Conservation (phyloP, 92 coral and sea anemone species). For the Heliopora coerulea region DNA sequence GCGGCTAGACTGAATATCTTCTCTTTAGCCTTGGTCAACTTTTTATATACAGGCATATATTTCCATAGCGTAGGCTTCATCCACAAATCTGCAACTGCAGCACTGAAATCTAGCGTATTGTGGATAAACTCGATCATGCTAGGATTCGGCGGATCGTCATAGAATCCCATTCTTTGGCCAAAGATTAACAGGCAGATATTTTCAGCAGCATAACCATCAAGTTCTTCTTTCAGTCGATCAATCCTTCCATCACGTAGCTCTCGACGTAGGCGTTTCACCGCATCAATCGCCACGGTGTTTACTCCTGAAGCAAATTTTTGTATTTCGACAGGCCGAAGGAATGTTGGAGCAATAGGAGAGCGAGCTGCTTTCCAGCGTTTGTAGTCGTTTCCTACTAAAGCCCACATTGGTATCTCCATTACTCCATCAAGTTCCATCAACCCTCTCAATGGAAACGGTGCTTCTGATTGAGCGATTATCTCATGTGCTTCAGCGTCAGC, state of each 20-base stretch:
- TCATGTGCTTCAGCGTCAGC: slow-evolving; percentile 44
- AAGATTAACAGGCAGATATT: not conserved
- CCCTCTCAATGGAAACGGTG: not conserved
- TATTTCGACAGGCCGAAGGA: slow-evolving; percentile 2
- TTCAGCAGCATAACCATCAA: slow-evolving; percentile 2
- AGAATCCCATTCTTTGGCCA: not conserved
- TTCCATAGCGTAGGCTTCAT: not conserved
- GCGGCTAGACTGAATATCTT: not conserved
- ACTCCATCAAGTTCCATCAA: no score
- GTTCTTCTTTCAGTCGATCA: not conserved
- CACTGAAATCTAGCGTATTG: not conserved
- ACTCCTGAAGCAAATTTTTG: slow-evolving; percentile 8
- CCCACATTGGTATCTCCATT: not conserved
- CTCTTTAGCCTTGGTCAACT: not conserved
- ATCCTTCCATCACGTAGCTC: not conserved
- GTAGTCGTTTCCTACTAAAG: not conserved
- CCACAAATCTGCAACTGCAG: not conserved
- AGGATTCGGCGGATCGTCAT: not conserved
- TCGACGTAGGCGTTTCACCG: slow-evolving; percentile 7
- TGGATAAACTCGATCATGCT: not conserved
- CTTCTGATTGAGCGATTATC: not conserved
- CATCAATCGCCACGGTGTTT: not conserved
- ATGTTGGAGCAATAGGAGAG: slow-evolving; percentile 5
- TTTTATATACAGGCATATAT: not conserved
- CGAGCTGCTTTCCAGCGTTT: slow-evolving; percentile 4